phyloP scores from a whole-genome alignment of 2,888 invertebrate species.

The Tortrix viridana region DNA sequence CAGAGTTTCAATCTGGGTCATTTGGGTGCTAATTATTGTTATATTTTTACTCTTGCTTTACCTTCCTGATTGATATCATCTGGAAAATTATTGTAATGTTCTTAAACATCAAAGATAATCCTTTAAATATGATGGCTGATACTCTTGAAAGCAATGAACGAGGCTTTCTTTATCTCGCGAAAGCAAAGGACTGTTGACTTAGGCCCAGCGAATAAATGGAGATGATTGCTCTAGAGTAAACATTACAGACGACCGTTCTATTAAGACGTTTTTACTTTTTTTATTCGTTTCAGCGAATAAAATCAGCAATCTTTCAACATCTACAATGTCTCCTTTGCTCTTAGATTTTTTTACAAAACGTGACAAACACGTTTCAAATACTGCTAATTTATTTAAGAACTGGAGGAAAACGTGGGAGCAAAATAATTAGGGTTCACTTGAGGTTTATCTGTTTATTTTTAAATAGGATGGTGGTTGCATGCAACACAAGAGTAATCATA shows the following conservation, averaged over 20 bases:
- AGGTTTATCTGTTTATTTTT: too few relatives aligned
- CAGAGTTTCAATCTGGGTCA: too few relatives aligned
- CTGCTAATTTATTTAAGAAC: background rate
- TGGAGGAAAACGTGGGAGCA: background rate
- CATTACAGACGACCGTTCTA: slow-evolving; percentile 2
- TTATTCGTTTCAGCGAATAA: background rate
- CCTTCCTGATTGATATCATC: too few relatives aligned
- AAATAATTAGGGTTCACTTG: too few relatives aligned
- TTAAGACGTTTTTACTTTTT: background rate
- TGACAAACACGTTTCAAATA: background rate
- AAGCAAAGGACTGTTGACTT: slow-evolving; percentile 17
- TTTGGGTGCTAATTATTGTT: too few relatives aligned
- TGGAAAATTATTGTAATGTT: too few relatives aligned
- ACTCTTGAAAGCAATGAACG: slow-evolving; percentile 6
- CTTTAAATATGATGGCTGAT: background rate
- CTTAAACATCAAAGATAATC: too few relatives aligned
- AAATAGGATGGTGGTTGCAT: too few relatives aligned
- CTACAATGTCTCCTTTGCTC: background rate
- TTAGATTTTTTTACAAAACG: background rate
- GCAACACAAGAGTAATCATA: too few relatives aligned
- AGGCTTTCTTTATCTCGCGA: slow-evolving; percentile 10
- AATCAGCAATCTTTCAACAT: background rate
- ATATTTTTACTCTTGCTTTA: too few relatives aligned
- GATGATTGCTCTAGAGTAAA: slow-evolving; percentile 2
- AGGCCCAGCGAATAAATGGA: slow-evolving; percentile 11